Conservation (phyloP, 2,888 invertebrate genomes). For the Trachelus tabidus region DNA sequence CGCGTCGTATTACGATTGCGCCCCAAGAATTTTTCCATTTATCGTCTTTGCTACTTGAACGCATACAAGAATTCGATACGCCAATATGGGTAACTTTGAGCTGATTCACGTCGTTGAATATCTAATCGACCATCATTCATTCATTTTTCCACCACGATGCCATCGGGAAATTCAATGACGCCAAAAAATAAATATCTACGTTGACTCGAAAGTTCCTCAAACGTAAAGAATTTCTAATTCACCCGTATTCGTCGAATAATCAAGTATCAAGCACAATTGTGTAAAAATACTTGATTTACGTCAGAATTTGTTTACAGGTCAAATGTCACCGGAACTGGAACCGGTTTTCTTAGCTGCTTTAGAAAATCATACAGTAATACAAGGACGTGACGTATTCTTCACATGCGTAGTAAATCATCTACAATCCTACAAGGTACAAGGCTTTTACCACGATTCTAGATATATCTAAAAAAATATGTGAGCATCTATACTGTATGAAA, state of each 20-base stretch:
- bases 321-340: constrained; percentile 75
- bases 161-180: not conserved
- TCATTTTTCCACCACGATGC: not conserved
- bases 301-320: constrained; percentile 68
- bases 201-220: not conserved
- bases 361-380: constrained; percentile 88
- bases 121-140: constrained; percentile 20
- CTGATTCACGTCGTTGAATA: constrained; percentile 17
- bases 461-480: not conserved
- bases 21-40: constrained; percentile 65
- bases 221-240: not conserved
- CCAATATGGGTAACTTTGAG: constrained; percentile 31
- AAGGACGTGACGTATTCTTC: constrained; percentile 88
- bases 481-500: not conserved
- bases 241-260: not conserved
- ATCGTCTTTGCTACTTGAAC: constrained; percentile 61
- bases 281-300: not conserved
- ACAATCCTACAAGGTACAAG: constrained; percentile 84
- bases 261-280: not conserved
- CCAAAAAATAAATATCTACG: not conserved
- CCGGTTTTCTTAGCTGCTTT: constrained; percentile 88
- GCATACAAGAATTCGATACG: constrained; percentile 57
- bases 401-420: constrained; percentile 93
- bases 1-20: constrained; percentile 55
- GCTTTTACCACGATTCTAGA: constrained; percentile 1